Conservation (phyloP, 2,113 vertebrate genomes). For the Eurypyga helias region DNA sequence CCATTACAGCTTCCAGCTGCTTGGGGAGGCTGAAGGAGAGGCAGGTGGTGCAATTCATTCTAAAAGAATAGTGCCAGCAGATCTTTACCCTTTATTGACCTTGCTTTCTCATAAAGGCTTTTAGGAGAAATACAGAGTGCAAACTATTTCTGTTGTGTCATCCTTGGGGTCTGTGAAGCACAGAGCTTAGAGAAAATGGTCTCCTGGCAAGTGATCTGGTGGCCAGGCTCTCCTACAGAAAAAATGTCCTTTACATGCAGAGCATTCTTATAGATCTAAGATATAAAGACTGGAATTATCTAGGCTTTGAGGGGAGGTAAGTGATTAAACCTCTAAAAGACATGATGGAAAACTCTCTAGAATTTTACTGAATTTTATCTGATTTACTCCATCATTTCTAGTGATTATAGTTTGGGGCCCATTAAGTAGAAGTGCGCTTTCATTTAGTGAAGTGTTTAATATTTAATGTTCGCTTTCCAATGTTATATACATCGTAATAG, state of each 20-base stretch:
- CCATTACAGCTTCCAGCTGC: not conserved
- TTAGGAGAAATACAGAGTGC: not conserved
- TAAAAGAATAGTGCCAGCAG: not conserved
- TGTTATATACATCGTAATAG: not conserved
- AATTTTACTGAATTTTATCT: not conserved
- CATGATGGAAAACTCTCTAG: not conserved
- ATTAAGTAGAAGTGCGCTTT: not conserved
- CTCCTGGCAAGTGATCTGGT: not conserved
- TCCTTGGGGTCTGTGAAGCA: not conserved
- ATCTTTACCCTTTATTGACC: not conserved
- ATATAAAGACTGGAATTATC: not conserved
- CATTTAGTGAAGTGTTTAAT: not conserved
- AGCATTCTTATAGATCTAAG: not conserved
- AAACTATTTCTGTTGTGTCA: fast-evolving
- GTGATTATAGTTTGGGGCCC: not conserved
- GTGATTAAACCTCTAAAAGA: not conserved
- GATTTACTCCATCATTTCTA: not conserved
- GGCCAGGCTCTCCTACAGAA: not conserved
- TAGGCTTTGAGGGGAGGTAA: not conserved
- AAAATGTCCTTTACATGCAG: not conserved
- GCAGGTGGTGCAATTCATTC: fast-evolving
- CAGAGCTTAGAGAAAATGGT: not conserved
- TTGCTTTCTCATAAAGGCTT: not conserved
- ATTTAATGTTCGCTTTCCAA: not conserved
- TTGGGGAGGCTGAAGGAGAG: not conserved